Conservation (phyloP, 1,140 invertebrate genomes). For the Battus philenor region DNA sequence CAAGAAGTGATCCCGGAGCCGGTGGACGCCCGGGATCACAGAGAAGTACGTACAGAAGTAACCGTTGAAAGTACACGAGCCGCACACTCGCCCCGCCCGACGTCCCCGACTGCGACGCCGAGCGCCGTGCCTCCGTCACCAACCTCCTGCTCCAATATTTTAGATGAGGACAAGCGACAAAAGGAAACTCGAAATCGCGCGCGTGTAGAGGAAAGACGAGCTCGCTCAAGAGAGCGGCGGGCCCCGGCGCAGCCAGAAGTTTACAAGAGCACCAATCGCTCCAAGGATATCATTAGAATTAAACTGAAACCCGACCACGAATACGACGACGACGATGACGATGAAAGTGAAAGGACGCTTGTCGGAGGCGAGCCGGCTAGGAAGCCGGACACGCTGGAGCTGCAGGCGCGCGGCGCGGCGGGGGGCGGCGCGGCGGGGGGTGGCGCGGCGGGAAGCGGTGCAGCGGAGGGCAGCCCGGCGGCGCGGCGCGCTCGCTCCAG, state of each 20-base stretch:
- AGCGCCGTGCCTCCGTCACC: constrained; percentile 5
- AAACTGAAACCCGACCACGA: constrained; percentile 80
- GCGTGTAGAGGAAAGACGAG: constrained; percentile 42
- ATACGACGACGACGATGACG: constrained; percentile 70
- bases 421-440: constrained; percentile 2
- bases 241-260: constrained; percentile 46
- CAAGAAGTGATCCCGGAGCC: constrained; percentile 35
- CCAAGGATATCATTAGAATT: constrained; percentile 78
- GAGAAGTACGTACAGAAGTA: constrained; percentile 56
- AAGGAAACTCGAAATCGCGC: constrained; percentile 56
- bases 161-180: constrained; percentile 47
- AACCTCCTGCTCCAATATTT: constrained; percentile 12
- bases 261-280: constrained; percentile 37
- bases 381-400: constrained; percentile 72
- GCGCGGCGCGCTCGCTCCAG: constrained; percentile 28
- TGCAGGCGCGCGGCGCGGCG: constrained; percentile 30
- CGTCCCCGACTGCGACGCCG: constrained; percentile 18
- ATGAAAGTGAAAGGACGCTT: constrained; percentile 35
- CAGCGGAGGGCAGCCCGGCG: constrained; percentile 27
- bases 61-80: constrained; percentile 44
- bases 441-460: constrained; percentile 11
- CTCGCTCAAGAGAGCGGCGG: constrained; percentile 38
- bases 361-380: constrained; percentile 35
- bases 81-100: constrained; percentile 20
- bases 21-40: constrained; percentile 65